Conservation (phyloP, 2,113 vertebrate species). For the Pedionomus torquatus region DNA sequence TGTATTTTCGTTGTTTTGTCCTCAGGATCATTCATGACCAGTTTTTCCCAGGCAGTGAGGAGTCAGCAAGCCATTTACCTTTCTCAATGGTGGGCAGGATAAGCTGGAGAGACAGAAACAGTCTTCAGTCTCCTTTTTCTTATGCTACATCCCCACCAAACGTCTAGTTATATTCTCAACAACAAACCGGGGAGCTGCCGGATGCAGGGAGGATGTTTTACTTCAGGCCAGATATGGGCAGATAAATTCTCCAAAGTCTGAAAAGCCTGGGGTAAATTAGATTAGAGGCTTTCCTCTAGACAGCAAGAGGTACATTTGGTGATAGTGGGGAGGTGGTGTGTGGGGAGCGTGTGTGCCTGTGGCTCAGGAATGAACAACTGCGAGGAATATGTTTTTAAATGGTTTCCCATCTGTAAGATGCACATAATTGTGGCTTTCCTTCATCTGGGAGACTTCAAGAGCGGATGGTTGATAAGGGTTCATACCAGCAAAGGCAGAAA, state of each 20-base stretch:
- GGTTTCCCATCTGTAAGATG: conserved; percentile 2
- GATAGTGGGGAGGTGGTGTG: not conserved
- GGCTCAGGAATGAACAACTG: not conserved
- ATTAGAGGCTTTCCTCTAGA: not conserved
- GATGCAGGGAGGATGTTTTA: not conserved
- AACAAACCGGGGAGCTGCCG: not conserved
- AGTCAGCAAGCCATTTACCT: not conserved
- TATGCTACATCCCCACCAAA: not conserved
- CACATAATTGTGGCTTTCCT: not conserved
- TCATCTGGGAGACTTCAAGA: conserved; percentile 3
- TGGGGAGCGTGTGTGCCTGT: too few relatives aligned
- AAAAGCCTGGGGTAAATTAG: not conserved
- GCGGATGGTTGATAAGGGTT: not conserved
- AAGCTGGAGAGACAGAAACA: not conserved
- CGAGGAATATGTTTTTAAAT: not conserved
- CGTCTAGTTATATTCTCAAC: not conserved
- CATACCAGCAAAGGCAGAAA: not conserved
- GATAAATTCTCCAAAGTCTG: not conserved
- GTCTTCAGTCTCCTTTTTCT: not conserved
- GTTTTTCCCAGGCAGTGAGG: accelerated
- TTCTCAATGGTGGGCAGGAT: not conserved
- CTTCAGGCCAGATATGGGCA: not conserved
- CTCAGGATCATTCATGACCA: not conserved
- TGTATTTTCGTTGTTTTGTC: not conserved
- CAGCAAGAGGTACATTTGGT: accelerated